phyloP scores from a whole-genome alignment of 2,888 invertebrate genomes.

The Pinctada fucata region DNA sequence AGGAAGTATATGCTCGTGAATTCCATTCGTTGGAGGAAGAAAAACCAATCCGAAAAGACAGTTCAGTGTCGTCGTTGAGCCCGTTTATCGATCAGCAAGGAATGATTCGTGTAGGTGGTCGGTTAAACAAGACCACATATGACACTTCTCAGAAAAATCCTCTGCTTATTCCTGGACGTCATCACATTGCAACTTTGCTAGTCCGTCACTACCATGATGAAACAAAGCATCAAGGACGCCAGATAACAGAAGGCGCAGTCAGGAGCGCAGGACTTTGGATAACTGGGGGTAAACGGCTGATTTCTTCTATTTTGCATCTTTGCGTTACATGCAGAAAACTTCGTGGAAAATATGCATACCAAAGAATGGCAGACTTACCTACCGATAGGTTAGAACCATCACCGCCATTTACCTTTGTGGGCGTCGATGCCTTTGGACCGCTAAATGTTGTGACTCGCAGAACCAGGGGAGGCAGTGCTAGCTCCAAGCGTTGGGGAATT shows the following conservation, averaged over 20 bases:
- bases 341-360: conserved; percentile 19
- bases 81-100: conserved; percentile 36
- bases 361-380: conserved; percentile 37
- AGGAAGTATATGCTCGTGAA: no score
- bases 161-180: conserved; percentile 21
- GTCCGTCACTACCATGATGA: conserved; percentile 40
- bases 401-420: no score
- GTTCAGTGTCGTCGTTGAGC: conserved; percentile 24
- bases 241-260: conserved; percentile 41
- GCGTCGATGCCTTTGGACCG: conserved; percentile 45
- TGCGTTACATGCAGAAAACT: conserved; percentile 37
- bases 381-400: conserved; percentile 20
- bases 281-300: conserved; percentile 30
- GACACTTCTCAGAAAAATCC: conserved; percentile 34
- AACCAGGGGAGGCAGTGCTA: conserved; percentile 33
- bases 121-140: conserved; percentile 22
- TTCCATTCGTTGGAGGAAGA: no score
- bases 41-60: conserved; percentile 25
- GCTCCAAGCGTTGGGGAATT: conserved; percentile 42
- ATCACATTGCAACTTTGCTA: conserved; percentile 36
- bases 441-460: conserved; percentile 28
- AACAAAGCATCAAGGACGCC: conserved; percentile 44
- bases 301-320: conserved; percentile 29
- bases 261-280: conserved; percentile 44
- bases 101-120: no score